These are phyloP conservation scores for Alsophila aescularia DNA, from an alignment of 2,888 invertebrate species.

Conservation along the genomic window DNA sequence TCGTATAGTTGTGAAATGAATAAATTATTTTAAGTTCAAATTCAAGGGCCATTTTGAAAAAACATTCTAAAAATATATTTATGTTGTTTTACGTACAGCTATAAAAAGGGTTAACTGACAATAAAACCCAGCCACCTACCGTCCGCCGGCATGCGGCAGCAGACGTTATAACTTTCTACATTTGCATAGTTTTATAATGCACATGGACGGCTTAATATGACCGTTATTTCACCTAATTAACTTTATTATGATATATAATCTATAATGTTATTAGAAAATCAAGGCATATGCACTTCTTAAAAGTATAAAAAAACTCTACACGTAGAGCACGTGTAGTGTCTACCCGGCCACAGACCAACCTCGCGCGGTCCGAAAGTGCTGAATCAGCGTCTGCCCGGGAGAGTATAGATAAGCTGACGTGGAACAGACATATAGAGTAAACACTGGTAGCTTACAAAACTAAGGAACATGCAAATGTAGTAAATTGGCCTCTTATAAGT, in stretches of 20 bases:
- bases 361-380: neutral
- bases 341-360: neutral
- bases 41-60: too few relatives aligned
- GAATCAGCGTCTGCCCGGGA: neutral
- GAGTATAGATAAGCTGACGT: slow-evolving; percentile 1
- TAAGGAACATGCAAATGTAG: too few relatives aligned
- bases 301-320: neutral
- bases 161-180: slow-evolving; percentile 2
- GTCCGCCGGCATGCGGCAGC: slow-evolving; percentile 6
- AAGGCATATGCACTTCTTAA: too few relatives aligned
- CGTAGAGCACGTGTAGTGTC: too few relatives aligned
- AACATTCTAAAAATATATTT: too few relatives aligned
- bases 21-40: too few relatives aligned
- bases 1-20: too few relatives aligned
- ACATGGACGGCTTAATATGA: neutral
- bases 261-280: too few relatives aligned
- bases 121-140: neutral
- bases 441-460: too few relatives aligned
- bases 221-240: neutral
- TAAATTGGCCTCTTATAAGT: too few relatives aligned
- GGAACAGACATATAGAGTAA: neutral
- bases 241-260: neutral
- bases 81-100: too few relatives aligned
- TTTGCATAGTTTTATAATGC: slow-evolving; percentile 9
- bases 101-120: too few relatives aligned